Base-by-base conservation (phyloP, 2,797 vertebrate species). In the Sarcoramphus papa region DNA sequence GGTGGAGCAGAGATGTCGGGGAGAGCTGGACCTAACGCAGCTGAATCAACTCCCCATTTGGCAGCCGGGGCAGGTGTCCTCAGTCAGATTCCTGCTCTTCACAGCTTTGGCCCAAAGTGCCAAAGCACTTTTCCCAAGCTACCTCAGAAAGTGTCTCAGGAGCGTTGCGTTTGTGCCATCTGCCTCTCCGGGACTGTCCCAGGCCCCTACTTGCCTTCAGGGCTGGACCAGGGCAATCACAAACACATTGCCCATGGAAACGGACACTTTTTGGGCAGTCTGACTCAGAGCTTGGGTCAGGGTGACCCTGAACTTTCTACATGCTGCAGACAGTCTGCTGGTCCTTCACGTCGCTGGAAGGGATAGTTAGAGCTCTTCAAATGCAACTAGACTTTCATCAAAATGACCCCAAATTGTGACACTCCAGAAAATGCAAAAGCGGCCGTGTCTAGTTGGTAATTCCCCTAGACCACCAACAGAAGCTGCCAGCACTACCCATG, bases 381-480 rank as follows among this genome's bases (percentile, higher is more conserved):
- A 23, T 27, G 33, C 62, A 81, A 12, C 31, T 45, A 84, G 76
- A 4, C 19, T 84, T 72, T 40, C 62, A 65, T 14, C 57, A 69
- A 75, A 78, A 60, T 16, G 37, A 65, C 30, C 17, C 47, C 33
- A 56, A 72, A 18, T 22, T 60, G 43, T 87, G 82, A 56, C 23
- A 24, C 33, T 47, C 60, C 3, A 43, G n/a, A 33, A 80, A 73
- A 62, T 3, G 19, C 37, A 41, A 9, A 88, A 54, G 35, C 31
- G 40, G 7, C 12, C 0, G 0, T 48, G 53, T 37, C 37, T 75
- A 11, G 5, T 13, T 2, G 0, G 0, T 50, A 10, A 76, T 81
- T 88, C 64, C 33, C 15, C 30, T 18, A 30, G 33, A 72, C 24
- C 19, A 65, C 33, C 65, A 68, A 16, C 12, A 60, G 73, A 81